These are phyloP conservation scores for Acipenser transmontanus DNA, from an alignment of 2,797 vertebrate species.

Conservation along the genomic window DNA sequence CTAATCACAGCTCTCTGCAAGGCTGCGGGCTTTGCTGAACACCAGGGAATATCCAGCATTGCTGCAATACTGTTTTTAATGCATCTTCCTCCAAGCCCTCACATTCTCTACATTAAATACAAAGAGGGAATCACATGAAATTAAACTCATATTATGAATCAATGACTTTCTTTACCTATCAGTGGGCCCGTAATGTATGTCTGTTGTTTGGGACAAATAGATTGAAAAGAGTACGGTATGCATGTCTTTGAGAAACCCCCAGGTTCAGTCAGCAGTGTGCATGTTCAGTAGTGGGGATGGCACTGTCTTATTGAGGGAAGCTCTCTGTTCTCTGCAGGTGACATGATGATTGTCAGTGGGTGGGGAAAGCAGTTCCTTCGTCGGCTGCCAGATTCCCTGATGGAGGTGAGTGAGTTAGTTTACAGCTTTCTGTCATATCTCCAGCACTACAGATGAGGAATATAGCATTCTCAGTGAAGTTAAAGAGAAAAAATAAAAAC, in stretches of 20 bases:
- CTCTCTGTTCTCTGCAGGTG: slow-evolving; percentile 22
- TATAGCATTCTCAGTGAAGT: background rate
- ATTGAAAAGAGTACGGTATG: background rate
- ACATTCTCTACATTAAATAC: no score
- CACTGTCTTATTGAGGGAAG: background rate
- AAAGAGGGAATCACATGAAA: no score
- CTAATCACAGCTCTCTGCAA: background rate
- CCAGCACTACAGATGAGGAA: background rate
- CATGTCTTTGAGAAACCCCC: no score
- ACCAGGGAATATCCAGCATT: background rate
- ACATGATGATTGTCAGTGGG: slow-evolving; percentile 47
- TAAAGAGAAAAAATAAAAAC: background rate
- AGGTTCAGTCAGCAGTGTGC: no score
- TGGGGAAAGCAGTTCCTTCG: slow-evolving; percentile 55
- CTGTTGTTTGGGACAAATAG: background rate
- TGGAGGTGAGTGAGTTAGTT: slow-evolving; percentile 43
- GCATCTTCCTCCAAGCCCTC: no score
- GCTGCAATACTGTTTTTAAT: no score
- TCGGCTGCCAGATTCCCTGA: slow-evolving; percentile 40
- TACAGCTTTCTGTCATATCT: background rate
- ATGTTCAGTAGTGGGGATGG: background rate
- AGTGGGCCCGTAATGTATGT: background rate
- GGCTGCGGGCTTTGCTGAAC: background rate
- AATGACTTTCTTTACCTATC: background rate
- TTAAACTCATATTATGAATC: background rate